Evolutionary conservation across 2,888 invertebrate species (phyloP), one percentile per base, ranked within the genome.

Genomic region (Arctia plantaginis): DNA sequence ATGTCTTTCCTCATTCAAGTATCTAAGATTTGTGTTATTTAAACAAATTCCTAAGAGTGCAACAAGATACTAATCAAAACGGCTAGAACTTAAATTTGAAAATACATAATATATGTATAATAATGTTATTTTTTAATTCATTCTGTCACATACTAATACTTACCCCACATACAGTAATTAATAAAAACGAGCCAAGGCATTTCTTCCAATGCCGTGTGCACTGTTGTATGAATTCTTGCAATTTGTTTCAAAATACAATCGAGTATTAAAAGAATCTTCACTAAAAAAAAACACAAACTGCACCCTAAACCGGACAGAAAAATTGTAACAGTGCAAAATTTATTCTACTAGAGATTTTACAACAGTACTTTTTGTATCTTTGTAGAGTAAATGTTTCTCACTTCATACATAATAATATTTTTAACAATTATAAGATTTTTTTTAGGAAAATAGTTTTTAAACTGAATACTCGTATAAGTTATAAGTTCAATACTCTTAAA

Each of bases 151-250:
- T 15, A 33, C 3, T 47, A 67, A 23, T 33, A 8, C 30, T 62
- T 62, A 62, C 18, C 30, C 30, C 15, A 62, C 30, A 62, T 62
- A 62, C 30, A 59, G 30, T 62, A 62, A 62, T 62, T 62, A 69
- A 39, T n/a, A 35, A 55, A 68, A 55, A 69, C 55, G 39, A 51
- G 69, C 51, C 69, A 55, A 55, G 55, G 35, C 39, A 69, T 39
- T 33, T 59, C 55, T 35, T 39, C 39, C 41, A 70, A 70, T 70
- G 62, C 23, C 70, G 41, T 69, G 69, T 69, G 69, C 69, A 69
- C 10, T 69, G 33, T 69, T 69, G 51, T 69, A 39, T 55, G 66
- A 73, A 69, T 30, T 64, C 39, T 39, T 66, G 66, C 66, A 74
- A 70, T 70, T 55, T 55, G 35, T 74, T 66, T 62, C 35, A 59